Evolutionary conservation across 1,140 invertebrate species (phyloP).

Genomic region (Caenorhabditis inopinata): DNA sequence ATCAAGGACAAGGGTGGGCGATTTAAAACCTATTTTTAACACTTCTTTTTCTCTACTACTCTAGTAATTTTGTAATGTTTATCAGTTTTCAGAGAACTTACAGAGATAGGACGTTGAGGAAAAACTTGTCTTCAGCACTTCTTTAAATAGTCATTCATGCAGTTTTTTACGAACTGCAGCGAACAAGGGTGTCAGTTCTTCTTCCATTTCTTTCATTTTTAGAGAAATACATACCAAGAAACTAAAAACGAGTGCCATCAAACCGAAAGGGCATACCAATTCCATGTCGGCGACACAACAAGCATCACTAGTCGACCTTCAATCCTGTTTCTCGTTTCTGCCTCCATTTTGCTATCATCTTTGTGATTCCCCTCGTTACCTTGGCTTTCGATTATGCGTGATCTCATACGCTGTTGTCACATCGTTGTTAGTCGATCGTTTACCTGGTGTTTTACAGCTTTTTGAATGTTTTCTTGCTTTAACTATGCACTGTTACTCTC

Average conservation of each 20-base stretch:
- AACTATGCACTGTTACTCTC: no score
- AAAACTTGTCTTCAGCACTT: no score
- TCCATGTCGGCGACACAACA: neutral
- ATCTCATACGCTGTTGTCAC: neutral
- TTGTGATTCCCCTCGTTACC: neutral
- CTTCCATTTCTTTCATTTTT: no score
- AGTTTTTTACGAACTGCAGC: no score
- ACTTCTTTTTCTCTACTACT: no score
- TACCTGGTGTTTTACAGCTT: neutral
- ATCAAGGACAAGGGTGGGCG: no score
- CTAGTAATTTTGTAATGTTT: no score
- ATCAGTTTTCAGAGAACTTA: no score
- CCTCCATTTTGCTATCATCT: neutral
- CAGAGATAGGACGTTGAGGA: no score
- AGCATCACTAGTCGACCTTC: neutral
- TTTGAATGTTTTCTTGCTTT: neutral
- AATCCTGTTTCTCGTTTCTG: neutral
- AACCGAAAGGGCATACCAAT: neutral
- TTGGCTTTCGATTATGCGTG: constrained; percentile 20
- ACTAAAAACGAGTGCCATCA: neutral
- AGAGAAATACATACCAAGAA: neutral
- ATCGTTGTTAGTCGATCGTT: neutral
- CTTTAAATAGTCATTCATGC: no score
- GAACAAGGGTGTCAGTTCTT: no score
- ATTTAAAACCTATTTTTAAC: no score